Conservation (phyloP, 1,140 invertebrate genomes). For the Eriosoma lanigerum region DNA sequence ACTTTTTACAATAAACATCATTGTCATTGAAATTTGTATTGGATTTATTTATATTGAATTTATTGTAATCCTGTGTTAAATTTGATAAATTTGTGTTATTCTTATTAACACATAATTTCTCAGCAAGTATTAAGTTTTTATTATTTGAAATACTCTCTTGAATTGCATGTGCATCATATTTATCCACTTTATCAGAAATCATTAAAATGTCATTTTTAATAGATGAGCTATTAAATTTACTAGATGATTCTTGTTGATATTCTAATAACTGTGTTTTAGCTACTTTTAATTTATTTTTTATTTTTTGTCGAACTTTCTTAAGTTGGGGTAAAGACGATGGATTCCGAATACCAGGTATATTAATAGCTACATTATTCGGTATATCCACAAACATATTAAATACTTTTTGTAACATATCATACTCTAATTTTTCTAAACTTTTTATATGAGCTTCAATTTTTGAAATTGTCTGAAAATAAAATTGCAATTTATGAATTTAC, state of each 20-base stretch:
- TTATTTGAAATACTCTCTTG: neutral
- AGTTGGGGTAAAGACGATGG: slow-evolving; percentile 45
- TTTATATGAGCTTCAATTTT: slow-evolving; percentile 37
- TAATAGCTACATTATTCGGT: slow-evolving; percentile 47
- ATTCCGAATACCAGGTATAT: slow-evolving; percentile 52
- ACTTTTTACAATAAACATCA: too few species aligned
- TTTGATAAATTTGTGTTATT: neutral
- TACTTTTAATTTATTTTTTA: slow-evolving; percentile 27
- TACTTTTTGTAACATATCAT: slow-evolving; percentile 52
- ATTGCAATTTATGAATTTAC: neutral
- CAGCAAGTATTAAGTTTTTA: neutral
- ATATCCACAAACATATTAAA: slow-evolving; percentile 50
- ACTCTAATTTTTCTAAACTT: slow-evolving; percentile 45
- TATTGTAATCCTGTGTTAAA: too few species aligned
- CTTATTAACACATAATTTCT: neutral
- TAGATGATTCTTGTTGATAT: neutral
- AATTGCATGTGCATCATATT: neutral
- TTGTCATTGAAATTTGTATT: too few species aligned
- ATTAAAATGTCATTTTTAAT: neutral
- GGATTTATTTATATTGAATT: too few species aligned
- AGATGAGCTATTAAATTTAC: too few species aligned
- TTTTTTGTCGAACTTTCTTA: slow-evolving; percentile 42
- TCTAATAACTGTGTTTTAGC: slow-evolving; percentile 30
- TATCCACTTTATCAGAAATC: neutral
- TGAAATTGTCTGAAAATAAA: slow-evolving; percentile 31